phyloP scores from a whole-genome alignment of 1,140 invertebrate species.

The Drosophila lacertosa region DNA sequence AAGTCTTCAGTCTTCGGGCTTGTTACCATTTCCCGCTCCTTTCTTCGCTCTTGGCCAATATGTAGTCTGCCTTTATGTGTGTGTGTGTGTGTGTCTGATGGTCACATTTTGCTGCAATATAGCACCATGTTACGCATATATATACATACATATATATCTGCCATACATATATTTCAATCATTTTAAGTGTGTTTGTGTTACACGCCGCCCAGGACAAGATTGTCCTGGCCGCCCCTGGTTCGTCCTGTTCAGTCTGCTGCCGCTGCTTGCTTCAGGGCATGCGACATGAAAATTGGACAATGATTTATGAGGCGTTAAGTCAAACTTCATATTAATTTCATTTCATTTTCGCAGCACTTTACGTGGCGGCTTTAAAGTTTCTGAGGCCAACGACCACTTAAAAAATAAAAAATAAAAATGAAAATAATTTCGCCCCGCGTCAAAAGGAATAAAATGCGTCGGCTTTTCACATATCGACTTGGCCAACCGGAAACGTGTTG shows the following conservation, averaged over 20 bases:
- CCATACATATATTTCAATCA: conserved; percentile 77
- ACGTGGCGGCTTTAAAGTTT: conserved; percentile 53
- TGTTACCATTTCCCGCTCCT: conserved; percentile 26
- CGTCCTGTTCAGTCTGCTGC: conserved; percentile 1
- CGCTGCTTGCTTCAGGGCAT: conserved; percentile 30
- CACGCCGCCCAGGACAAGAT: conserved; percentile 65
- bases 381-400: conserved; percentile 27
- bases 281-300: conserved; percentile 73
- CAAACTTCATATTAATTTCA: conserved; percentile 80
- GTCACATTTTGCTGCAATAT: conserved; percentile 44
- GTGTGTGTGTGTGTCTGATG: conserved; percentile 19
- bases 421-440: conserved; percentile 48
- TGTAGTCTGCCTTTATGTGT: conserved; percentile 23
- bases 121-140: conserved; percentile 68
- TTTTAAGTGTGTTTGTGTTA: conserved; percentile 79
- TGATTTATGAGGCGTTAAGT: conserved; percentile 82
- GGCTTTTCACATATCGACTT: conserved; percentile 38
- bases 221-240: conserved; percentile 19
- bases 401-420: conserved; percentile 35
- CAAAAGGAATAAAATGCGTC: conserved; percentile 53
- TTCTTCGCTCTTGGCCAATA: conserved; percentile 46
- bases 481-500: conserved; percentile 53
- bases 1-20: conserved; percentile 67
- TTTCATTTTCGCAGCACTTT: conserved; percentile 64
- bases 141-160: no score